Percentiles rank a stretch among this genome's conserved stretches.
phyloP scores from a whole-genome alignment of 2,113 vertebrate species.

The Procapra przewalskii region DNA sequence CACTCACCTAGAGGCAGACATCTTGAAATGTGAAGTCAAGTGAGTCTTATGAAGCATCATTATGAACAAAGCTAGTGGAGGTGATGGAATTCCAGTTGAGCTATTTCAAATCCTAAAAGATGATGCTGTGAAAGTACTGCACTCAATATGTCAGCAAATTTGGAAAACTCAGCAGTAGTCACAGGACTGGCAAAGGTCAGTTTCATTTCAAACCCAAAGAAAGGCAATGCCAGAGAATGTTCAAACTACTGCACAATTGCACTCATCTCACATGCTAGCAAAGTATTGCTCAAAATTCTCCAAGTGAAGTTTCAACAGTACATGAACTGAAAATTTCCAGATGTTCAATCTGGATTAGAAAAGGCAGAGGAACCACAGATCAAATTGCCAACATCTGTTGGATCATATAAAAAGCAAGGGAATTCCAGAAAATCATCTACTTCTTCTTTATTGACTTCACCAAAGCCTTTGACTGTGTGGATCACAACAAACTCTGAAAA shows the following conservation, averaged over 20 bases:
- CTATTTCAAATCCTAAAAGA: not conserved
- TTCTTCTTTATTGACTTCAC: not conserved
- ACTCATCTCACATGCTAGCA: not conserved
- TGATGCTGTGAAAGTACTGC: not conserved
- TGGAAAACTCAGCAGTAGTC: not conserved
- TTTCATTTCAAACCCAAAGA: not conserved
- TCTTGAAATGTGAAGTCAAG: not conserved
- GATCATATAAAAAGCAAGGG: not conserved
- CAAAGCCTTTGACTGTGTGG: not conserved
- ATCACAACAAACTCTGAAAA: not conserved
- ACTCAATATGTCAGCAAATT: not conserved
- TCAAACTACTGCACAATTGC: not conserved
- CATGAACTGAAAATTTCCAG: accelerated
- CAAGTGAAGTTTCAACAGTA: not conserved
- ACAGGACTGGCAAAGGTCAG: not conserved
- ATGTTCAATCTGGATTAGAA: not conserved
- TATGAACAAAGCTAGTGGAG: not conserved
- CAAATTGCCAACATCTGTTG: not conserved
- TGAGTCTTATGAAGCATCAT: not conserved
- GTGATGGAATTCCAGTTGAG: not conserved
- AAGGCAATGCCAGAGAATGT: not conserved
- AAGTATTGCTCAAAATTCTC: not conserved
- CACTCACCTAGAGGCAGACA: not conserved
- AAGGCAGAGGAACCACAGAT: not conserved
- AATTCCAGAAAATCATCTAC: not conserved